phyloP scores from a whole-genome alignment of 2,113 vertebrate species.

The Machaerirhynchus nigripectus region DNA sequence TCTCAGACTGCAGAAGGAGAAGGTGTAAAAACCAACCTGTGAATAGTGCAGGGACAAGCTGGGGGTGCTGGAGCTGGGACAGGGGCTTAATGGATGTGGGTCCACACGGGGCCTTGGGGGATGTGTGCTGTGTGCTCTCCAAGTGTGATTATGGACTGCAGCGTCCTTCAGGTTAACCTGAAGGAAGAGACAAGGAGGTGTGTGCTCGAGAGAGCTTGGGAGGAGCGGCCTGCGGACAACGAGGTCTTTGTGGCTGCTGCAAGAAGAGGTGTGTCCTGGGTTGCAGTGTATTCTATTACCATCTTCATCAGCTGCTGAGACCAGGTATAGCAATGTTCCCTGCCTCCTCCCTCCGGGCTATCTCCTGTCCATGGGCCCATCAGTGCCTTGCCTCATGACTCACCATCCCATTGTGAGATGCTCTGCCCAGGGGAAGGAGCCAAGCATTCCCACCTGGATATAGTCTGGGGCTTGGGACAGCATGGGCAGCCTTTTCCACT shows the following conservation, averaged over 20 bases:
- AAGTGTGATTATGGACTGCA: neutral
- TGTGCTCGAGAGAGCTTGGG: neutral
- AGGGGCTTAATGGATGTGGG: neutral
- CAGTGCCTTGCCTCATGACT: no score
- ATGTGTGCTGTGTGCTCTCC: rapidly evolving
- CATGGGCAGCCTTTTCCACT: no score
- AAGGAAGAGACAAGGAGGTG: neutral
- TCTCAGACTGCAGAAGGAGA: neutral
- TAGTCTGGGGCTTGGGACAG: no score
- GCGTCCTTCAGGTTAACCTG: neutral
- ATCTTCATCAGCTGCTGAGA: no score
- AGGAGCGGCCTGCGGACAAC: rapidly evolving
- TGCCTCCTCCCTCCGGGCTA: no score
- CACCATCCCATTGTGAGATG: no score
- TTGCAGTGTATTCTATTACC: no score
- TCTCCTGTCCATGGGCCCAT: no score
- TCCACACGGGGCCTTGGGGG: neutral
- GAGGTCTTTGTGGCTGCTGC: neutral
- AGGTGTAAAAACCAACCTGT: neutral
- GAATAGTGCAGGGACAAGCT: neutral
- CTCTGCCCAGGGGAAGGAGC: no score
- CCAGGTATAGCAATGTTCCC: no score
- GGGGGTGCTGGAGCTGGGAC: neutral
- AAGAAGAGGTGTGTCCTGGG: no score
- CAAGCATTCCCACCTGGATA: no score